Percentiles rank a stretch among this genome's conserved stretches.
Evolutionary conservation across 1,140 invertebrate species (phyloP).

Genomic region (Eurosta solidaginis): DNA sequence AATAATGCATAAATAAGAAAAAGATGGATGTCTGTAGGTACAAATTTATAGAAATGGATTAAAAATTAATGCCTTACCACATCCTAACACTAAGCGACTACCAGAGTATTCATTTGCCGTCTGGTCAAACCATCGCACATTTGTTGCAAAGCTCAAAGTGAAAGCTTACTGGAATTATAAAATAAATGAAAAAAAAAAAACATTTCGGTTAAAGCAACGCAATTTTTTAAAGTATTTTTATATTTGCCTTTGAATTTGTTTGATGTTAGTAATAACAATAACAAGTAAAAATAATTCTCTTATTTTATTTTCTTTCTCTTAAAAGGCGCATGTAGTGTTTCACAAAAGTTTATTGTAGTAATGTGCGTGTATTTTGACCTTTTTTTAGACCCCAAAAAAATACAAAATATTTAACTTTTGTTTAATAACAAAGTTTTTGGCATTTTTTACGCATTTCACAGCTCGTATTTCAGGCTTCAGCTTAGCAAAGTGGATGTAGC

Average conservation of each 20-base stretch:
- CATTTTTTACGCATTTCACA: not conserved
- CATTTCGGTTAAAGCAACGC: not conserved
- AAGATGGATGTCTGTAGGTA: too few relatives aligned
- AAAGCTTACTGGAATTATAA: not conserved
- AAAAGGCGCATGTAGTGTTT: too few relatives aligned
- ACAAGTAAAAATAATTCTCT: not conserved
- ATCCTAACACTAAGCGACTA: too few relatives aligned
- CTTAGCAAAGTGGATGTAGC: constrained; percentile 1
- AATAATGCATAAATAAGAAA: too few relatives aligned
- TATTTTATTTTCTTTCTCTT: not conserved
- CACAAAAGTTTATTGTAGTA: too few relatives aligned
- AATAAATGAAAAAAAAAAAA: not conserved
- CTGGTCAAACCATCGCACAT: not conserved
- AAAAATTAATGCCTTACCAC: too few relatives aligned
- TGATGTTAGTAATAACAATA: not conserved
- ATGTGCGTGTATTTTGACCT: constrained; percentile 16
- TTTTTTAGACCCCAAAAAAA: not conserved
- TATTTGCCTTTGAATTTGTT: constrained; percentile 13
- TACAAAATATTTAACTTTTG: constrained; percentile 1
- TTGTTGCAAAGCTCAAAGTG: not conserved
- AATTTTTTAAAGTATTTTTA: not conserved
- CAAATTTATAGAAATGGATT: too few relatives aligned
- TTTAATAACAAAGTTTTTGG: not conserved
- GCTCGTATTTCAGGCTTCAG: not conserved
- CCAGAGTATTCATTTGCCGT: too few relatives aligned